Evolutionary conservation across 2,888 invertebrate genomes (phyloP), one percentile per base, ranked within the genome.

Genomic region (Diloba caeruleocephala): DNA sequence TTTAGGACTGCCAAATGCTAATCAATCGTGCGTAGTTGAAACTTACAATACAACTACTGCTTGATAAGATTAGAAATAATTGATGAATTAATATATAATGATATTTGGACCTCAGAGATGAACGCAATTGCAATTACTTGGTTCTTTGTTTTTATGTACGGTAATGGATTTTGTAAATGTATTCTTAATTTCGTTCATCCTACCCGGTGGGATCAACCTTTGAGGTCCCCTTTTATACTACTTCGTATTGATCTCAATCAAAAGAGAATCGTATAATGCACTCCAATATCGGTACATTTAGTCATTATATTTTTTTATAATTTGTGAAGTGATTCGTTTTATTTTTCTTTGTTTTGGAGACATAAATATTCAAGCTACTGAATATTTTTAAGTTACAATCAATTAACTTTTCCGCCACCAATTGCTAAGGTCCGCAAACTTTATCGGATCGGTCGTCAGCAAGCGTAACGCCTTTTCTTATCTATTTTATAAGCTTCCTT

Each of bases 11-110:
- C 31, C 44, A 42, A 61, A 28, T 34, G 34, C 33, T 61, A 46
- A 61, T 61, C 31, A 53, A 41, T 34, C 53, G 33, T 60, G 12
- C 7, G 21, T 38, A 66, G 41, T 51, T 66, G 17, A 10, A 66
- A 66, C 42, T 61, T 62, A 53, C 42, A 38, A 32, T 61, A 55
- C 42, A 67, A 61, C 45, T 66, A 61, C 41, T 66, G 38, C 60
- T 44, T 38, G 28, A 42, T 42, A 53, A 41, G 26, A 42, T 60
- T 25, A 65, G 15, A 64, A 44, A 14, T 42, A 10, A 53, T 21
- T 66, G 41, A 53, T 67, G 54, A 29, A 61, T 61, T 54, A 48
- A 37, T 28, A 13, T 37, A 9, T 41, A 61, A 61, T 55, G 46
- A 62, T 54, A 46, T 62, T 62, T 44, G 14, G 32, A 14, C 43